Percentiles rank a stretch among this genome's conserved stretches.
These are phyloP conservation scores for Drosophila basisetae DNA, from an alignment of 2,888 invertebrate genomes.

Conservation along the genomic window DNA sequence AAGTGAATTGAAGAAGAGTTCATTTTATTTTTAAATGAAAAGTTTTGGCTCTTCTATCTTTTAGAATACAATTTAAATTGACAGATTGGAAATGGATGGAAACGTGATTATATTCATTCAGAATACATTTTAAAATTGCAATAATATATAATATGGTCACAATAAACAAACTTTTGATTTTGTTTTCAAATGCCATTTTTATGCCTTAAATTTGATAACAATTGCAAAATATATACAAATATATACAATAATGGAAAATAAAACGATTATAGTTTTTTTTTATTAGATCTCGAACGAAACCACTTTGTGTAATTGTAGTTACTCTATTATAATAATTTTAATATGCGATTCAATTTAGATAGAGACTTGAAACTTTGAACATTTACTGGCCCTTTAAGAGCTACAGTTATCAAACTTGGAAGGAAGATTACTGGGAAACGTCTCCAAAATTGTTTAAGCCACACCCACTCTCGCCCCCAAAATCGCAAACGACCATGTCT, in stretches of 20 bases:
- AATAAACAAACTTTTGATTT: background rate
- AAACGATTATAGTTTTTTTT: background rate
- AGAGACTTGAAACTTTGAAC: background rate
- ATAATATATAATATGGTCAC: background rate
- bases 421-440: background rate
- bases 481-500: too few relatives aligned
- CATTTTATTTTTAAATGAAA: background rate
- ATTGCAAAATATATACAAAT: background rate
- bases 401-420: background rate
- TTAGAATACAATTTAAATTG: too few relatives aligned
- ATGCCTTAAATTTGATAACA: background rate
- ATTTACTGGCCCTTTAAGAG: background rate
- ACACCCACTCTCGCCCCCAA: background rate
- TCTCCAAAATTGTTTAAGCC: background rate
- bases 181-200: background rate
- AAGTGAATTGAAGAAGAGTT: background rate
- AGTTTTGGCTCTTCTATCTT: too few relatives aligned
- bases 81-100: background rate
- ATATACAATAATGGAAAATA: background rate
- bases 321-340: background rate
- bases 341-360: background rate
- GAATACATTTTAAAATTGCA: background rate
- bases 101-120: background rate
- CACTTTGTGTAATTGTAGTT: background rate
- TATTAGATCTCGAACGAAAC: background rate